These are phyloP conservation scores for Copidosoma aretas DNA, from an alignment of 2,888 invertebrate species.

Conservation along the genomic window DNA sequence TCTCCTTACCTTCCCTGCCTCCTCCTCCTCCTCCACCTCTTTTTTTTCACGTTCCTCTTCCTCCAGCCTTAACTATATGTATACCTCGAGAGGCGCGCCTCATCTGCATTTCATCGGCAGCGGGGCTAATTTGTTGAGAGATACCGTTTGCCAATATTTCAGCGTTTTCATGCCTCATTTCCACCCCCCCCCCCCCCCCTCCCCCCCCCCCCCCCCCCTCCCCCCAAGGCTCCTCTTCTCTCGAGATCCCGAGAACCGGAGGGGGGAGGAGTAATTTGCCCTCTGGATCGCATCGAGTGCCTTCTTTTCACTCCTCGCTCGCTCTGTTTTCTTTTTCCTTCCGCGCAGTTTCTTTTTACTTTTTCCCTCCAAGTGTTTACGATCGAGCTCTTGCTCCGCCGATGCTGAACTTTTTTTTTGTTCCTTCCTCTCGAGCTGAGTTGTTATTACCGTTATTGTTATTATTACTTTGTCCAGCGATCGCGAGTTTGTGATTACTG, in stretches of 20 bases:
- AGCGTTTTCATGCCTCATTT: constrained; percentile 57
- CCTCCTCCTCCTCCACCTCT: constrained; percentile 3
- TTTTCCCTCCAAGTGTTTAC: constrained; percentile 28
- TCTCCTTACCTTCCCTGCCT: constrained; percentile 7
- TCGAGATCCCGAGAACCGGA: constrained; percentile 17
- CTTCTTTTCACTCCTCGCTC: background rate
- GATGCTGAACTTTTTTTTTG: background rate
- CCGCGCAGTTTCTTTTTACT: constrained; percentile 18
- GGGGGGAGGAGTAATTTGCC: constrained; percentile 16
- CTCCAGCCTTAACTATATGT: background rate
- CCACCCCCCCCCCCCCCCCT: constrained; percentile 41
- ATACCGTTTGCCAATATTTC: constrained; percentile 63
- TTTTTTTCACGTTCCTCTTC: background rate
- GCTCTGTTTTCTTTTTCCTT: background rate
- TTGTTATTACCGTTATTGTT: background rate
- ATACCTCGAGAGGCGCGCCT: constrained; percentile 26
- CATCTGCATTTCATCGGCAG: constrained; percentile 58
- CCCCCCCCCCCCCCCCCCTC: constrained; percentile 39
- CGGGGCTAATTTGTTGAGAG: constrained; percentile 61
- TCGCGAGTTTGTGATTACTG: constrained; percentile 14
- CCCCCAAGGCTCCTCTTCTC: constrained; percentile 12
- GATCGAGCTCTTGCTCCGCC: constrained; percentile 16
- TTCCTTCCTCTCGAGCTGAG: background rate
- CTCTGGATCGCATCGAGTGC: constrained; percentile 1
- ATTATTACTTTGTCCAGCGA: background rate